phyloP scores from a whole-genome alignment of 2,797 vertebrate species.

The Periophthalmus magnuspinnatus region DNA sequence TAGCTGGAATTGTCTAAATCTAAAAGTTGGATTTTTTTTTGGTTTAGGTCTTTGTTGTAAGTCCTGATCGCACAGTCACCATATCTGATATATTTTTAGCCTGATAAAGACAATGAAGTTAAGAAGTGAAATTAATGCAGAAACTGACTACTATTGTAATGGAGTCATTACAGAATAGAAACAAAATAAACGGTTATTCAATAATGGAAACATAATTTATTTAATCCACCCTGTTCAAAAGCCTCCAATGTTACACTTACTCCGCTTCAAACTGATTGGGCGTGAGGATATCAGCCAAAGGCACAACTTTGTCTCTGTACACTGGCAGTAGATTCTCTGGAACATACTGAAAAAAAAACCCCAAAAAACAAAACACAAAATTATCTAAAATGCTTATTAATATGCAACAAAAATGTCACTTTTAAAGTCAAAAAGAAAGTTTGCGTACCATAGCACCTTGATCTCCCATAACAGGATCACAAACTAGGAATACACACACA shows the following conservation, averaged over 20 bases:
- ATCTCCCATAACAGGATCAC: constrained; percentile 97
- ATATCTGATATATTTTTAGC: too few species aligned
- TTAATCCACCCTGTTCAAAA: background rate
- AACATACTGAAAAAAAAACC: constrained; percentile 84
- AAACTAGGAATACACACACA: constrained; percentile 76
- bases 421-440: background rate
- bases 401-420: background rate
- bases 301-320: constrained; percentile 91
- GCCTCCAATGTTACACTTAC: constrained; percentile 76
- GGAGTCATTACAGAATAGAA: background rate
- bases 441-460: constrained; percentile 90
- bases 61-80: too few species aligned
- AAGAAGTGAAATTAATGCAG: too few species aligned
- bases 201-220: background rate
- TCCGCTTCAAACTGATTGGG: constrained; percentile 98
- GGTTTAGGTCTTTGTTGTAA: too few species aligned
- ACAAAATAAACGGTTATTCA: background rate
- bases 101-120: too few species aligned
- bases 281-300: constrained; percentile 92
- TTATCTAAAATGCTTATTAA: background rate
- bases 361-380: background rate
- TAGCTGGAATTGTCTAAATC: background rate
- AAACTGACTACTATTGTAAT: background rate
- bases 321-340: constrained; percentile 89
- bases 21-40: background rate